phyloP scores from a whole-genome alignment of 2,113 vertebrate genomes.

The Pseudopipra pipra region DNA sequence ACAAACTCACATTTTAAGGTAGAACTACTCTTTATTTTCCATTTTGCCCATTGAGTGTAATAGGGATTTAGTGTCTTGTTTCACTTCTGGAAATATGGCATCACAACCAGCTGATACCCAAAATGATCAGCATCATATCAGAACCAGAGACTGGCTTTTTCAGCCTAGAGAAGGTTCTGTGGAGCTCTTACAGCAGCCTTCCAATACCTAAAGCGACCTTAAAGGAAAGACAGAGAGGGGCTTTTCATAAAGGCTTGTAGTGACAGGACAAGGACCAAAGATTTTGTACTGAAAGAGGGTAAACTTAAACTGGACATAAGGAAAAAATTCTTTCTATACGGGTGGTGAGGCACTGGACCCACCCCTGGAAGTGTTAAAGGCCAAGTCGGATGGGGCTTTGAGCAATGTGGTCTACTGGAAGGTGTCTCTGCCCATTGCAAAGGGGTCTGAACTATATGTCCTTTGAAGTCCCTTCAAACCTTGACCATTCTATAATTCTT shows the following conservation, averaged over 20 bases:
- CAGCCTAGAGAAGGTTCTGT: not conserved
- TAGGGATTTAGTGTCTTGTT: not conserved
- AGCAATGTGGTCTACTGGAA: not conserved
- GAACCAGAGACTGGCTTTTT: not conserved
- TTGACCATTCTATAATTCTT: not conserved
- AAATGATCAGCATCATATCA: not conserved
- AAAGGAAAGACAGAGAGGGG: not conserved
- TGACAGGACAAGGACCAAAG: not conserved
- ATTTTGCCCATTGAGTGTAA: not conserved
- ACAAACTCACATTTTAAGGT: not conserved
- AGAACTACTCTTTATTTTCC: not conserved
- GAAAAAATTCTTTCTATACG: not conserved
- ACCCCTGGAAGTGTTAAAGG: not conserved
- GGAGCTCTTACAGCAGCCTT: not conserved
- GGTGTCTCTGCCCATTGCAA: not conserved
- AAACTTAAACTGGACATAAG: not conserved
- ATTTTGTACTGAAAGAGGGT: not conserved
- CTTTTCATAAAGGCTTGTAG: not conserved
- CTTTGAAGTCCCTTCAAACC: not conserved
- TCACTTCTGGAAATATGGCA: not conserved
- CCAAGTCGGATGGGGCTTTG: too few relatives aligned
- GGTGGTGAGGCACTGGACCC: not conserved
- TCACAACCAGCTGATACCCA: not conserved
- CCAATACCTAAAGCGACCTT: not conserved
- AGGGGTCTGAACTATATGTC: not conserved